Conservation (phyloP, 2,888 invertebrate species). For the Lithophane socia region DNA sequence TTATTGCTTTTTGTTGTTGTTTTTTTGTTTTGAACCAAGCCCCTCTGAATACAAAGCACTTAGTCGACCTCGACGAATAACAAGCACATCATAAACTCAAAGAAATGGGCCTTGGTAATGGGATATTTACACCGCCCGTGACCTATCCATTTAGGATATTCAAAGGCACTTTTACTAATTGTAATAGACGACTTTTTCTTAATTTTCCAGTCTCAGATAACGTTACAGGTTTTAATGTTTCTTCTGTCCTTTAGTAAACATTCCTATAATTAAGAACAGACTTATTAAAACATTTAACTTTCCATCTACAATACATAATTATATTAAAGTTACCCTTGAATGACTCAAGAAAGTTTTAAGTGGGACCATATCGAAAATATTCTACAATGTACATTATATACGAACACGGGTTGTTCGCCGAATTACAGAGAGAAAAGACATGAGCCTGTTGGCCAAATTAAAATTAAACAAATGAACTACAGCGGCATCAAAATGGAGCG, state of each 20-base stretch:
- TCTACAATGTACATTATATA: not conserved
- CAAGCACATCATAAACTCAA: conserved; percentile 49
- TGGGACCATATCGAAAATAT: conserved; percentile 21
- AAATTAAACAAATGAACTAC: conserved; percentile 21
- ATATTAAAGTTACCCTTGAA: conserved; percentile 7
- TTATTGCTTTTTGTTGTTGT: conserved; percentile 37
- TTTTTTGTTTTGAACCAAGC: conserved; percentile 50
- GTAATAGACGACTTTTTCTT: conserved; percentile 16
- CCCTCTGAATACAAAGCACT: conserved; percentile 39
- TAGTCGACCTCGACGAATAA: conserved; percentile 42
- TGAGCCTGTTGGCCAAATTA: conserved; percentile 10
- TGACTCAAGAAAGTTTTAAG: conserved; percentile 22
- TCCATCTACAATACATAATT: conserved; percentile 1
- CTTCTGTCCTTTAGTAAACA: not conserved
- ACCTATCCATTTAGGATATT: conserved; percentile 44
- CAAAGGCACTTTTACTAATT: conserved; percentile 43
- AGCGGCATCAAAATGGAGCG: conserved; percentile 23
- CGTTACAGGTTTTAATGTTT: not conserved
- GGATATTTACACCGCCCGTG: conserved; percentile 42
- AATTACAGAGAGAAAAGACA: conserved; percentile 1
- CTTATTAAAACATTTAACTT: conserved; percentile 4
- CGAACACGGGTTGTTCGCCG: not conserved
- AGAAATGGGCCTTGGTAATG: conserved; percentile 47
- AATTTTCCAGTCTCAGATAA: conserved; percentile 1
- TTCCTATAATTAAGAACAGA: not conserved